Conservation (phyloP, 2,888 invertebrate genomes). For the Pachycephus smyrnensis region DNA sequence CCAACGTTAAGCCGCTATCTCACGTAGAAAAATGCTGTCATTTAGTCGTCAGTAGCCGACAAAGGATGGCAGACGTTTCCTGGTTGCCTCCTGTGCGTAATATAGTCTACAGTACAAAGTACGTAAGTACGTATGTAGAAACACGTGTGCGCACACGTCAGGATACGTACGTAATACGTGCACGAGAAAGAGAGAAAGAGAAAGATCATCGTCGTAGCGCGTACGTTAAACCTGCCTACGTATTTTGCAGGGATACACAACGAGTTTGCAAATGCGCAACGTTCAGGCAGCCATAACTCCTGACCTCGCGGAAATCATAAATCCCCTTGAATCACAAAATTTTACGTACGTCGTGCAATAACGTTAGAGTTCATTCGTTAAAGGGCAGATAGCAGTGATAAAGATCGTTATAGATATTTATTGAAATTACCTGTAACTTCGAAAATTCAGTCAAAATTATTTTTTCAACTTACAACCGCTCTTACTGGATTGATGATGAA, state of each 20-base stretch:
- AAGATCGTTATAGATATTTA: neutral
- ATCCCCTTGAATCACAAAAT: constrained; percentile 22
- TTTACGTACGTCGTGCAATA: neutral
- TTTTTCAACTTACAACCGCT: neutral
- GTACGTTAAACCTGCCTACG: constrained; percentile 5
- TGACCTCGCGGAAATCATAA: constrained; percentile 38
- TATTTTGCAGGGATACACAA: constrained; percentile 21
- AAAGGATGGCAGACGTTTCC: constrained; percentile 20
- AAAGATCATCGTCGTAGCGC: neutral
- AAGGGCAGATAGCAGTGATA: neutral
- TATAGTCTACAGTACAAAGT: constrained; percentile 5
- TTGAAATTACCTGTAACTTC: neutral
- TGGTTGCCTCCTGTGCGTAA: constrained; percentile 20
- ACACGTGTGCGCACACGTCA: neutral
- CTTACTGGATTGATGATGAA: neutral
- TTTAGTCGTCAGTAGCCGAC: constrained; percentile 17
- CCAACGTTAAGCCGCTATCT: neutral
- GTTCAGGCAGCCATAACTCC: constrained; percentile 38
- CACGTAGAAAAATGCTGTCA: constrained; percentile 10
- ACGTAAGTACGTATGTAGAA: neutral
- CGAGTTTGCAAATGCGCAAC: constrained; percentile 47
- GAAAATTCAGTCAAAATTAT: neutral
- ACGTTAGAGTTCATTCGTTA: neutral
- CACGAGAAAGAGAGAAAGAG: neutral
- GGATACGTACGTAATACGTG: neutral